Conservation (phyloP, 2,113 vertebrate genomes). For the Vidua macroura region DNA sequence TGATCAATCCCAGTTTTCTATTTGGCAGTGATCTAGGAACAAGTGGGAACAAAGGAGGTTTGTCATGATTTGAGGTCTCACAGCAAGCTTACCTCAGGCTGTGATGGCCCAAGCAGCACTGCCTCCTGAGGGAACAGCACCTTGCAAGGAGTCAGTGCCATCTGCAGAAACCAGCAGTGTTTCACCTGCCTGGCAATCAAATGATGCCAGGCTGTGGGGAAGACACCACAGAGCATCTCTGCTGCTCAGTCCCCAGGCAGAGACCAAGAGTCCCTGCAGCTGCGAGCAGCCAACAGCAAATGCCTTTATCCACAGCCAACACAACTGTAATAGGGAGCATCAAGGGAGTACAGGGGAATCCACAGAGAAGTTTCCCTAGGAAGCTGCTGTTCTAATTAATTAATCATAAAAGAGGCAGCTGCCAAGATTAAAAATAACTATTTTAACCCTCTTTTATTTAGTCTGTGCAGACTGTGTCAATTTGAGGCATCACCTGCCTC, state of each 20-base stretch:
- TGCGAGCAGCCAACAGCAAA: neutral
- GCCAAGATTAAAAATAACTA: neutral
- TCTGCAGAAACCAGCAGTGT: neutral
- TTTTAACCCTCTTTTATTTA: neutral
- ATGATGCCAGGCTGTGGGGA: neutral
- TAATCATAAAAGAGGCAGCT: neutral
- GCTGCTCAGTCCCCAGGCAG: neutral
- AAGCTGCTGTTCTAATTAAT: conserved; percentile 30
- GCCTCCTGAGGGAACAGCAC: neutral
- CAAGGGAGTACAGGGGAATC: neutral
- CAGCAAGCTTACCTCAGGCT: neutral
- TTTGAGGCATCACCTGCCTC: neutral
- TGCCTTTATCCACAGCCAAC: neutral
- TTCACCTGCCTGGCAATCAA: neutral
- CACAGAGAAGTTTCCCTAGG: neutral
- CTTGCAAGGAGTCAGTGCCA: neutral
- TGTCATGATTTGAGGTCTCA: neutral
- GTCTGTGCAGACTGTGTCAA: neutral
- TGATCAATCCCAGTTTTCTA: neutral
- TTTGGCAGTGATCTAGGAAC: neutral
- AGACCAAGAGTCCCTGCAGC: neutral
- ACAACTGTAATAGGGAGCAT: neutral
- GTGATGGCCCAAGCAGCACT: neutral
- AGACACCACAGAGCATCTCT: neutral
- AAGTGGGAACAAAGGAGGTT: neutral